Conservation (phyloP, 2,797 vertebrate species). For the Buceros bicornis region DNA sequence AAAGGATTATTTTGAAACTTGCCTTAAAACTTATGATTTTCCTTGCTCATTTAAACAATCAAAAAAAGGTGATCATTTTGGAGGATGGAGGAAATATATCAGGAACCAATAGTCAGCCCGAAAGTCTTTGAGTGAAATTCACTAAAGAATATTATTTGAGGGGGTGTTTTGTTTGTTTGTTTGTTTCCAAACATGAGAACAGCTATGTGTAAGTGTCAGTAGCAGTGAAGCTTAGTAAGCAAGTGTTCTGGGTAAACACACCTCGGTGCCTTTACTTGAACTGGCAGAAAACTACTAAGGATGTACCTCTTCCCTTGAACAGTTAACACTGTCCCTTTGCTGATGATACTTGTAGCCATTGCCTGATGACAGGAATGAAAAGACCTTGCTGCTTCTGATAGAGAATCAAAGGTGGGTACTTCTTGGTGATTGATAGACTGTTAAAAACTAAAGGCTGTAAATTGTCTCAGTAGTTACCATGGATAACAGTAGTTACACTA, state of each 20-base stretch:
- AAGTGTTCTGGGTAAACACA: not conserved
- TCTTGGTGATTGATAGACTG: not conserved
- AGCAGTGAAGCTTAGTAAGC: not conserved
- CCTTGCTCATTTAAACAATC: not conserved
- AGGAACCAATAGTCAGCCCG: not conserved
- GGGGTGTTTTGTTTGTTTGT: not conserved
- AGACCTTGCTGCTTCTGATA: not conserved
- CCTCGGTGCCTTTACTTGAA: not conserved
- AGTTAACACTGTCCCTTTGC: not conserved
- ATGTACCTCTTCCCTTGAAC: not conserved
- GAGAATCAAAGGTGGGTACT: not conserved
- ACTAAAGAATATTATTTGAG: not conserved
- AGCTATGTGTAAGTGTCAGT: not conserved
- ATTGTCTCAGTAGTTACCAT: not conserved
- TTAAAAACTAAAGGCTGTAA: not conserved
- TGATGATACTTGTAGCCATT: not conserved
- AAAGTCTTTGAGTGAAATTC: not conserved
- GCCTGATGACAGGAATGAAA: not conserved
- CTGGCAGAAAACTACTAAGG: not conserved
- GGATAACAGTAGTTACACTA: not conserved
- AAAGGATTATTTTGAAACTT: not conserved
- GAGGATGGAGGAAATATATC: not conserved
- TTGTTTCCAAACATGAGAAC: not conserved
- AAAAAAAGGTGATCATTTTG: not conserved
- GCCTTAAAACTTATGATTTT: not conserved